Evolutionary conservation across 2,888 invertebrate genomes (phyloP), one percentile per base, ranked within the genome.

Genomic region (Zaprionus obscuricornis): DNA sequence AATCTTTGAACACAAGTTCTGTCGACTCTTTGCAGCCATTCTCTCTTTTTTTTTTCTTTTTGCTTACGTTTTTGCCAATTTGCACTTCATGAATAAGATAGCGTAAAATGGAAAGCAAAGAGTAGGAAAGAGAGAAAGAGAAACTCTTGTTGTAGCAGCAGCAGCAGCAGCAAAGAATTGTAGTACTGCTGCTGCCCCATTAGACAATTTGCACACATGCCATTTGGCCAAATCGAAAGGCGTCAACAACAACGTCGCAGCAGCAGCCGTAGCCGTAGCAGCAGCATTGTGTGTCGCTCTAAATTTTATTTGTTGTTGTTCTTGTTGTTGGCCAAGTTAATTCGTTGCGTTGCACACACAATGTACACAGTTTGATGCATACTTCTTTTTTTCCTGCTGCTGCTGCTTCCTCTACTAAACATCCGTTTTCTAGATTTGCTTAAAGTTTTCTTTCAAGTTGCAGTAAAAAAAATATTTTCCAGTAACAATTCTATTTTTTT

Each of bases 71-170:
- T 59, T 66, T 72, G 71, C 72, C 78, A 78, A 83, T 78, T 78
- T 78, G 81, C 78, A 78, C 84, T 78, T 76, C 84, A 78, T 78
- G 78, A 78, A 78, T 83, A 83, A 70, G 65, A 73, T 29, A 64
- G 70, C 43, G 27, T 10, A n/a, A 34, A 40, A 13, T 2, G 3
- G 2, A 2, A 8, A 17, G 8, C n/a, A n/a, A n/a, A n/a, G n/a
- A n/a, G n/a, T 5, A 33, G 24, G 14, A n/a, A 7, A 3, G 8
- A 29, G 24, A n/a, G n/a, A n/a, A n/a, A n/a, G n/a, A n/a, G n/a
- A n/a, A n/a, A n/a, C n/a, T n/a, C n/a, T n/a, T n/a, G n/a, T n/a
- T n/a, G n/a, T n/a, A n/a, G n/a, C n/a, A n/a, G n/a, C n/a, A n/a
- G 18, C 14, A 10, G 5, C 5, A 7, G 27, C 16, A 14, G 49